Conservation (phyloP, 2,797 vertebrate species). For the Danio tinwini region DNA sequence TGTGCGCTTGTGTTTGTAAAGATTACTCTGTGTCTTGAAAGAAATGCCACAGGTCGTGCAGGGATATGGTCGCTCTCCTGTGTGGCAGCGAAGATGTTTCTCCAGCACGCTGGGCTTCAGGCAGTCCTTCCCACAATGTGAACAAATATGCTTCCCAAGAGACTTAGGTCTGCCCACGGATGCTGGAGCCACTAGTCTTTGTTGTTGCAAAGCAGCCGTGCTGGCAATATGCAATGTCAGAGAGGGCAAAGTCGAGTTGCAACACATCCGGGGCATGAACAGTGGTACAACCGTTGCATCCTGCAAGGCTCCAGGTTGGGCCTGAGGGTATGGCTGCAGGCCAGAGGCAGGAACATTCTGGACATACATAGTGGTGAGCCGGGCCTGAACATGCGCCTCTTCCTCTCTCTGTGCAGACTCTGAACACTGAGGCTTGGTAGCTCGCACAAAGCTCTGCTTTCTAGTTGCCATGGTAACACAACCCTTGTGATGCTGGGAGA, state of each 20-base stretch:
- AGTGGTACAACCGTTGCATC: slow-evolving; percentile 69
- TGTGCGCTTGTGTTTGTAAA: slow-evolving; percentile 94
- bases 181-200: slow-evolving; percentile 63
- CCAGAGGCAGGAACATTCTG: slow-evolving; percentile 81
- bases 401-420: slow-evolving; percentile 71
- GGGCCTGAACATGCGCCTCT: slow-evolving; percentile 76
- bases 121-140: slow-evolving; percentile 92
- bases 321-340: slow-evolving; percentile 72
- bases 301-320: slow-evolving; percentile 70
- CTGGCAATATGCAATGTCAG: slow-evolving; percentile 86
- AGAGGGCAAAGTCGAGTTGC: slow-evolving; percentile 80
- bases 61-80: slow-evolving; percentile 93
- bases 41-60: slow-evolving; percentile 91
- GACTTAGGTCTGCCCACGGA: slow-evolving; percentile 79
- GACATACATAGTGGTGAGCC: slow-evolving; percentile 83
- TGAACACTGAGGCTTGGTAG: slow-evolving; percentile 70
- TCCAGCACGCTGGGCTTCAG: slow-evolving; percentile 96
- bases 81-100: slow-evolving; percentile 97
- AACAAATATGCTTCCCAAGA: slow-evolving; percentile 87
- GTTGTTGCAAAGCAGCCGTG: slow-evolving; percentile 79
- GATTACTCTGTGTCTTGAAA: slow-evolving; percentile 98
- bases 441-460: slow-evolving; percentile 76
- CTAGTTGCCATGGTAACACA: slow-evolving; percentile 85
- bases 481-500: slow-evolving; percentile 75
- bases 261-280: slow-evolving; percentile 71